A percentile compares a stretch with the other conserved stretches of the same genome.
These are phyloP conservation scores for Anguilla megastoma DNA, from an alignment of 2,797 vertebrate species.

Conservation along the genomic window DNA sequence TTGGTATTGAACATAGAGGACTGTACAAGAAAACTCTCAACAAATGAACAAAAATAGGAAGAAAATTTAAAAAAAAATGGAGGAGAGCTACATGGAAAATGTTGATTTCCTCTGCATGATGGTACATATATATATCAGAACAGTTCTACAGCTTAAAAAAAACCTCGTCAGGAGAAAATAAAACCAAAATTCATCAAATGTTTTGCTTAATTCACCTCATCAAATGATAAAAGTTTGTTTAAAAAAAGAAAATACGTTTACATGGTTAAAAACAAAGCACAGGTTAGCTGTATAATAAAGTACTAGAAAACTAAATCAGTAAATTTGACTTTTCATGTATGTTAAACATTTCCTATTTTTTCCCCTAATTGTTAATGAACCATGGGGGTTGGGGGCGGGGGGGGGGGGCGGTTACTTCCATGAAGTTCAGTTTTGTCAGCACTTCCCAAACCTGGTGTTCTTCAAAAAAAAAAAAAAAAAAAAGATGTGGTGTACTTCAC, in stretches of 20 bases:
- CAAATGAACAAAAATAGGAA: constrained; percentile 1
- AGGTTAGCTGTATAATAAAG: constrained; percentile 87
- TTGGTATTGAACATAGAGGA: constrained; percentile 60
- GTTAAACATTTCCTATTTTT: constrained; percentile 74
- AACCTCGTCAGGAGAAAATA: constrained; percentile 65
- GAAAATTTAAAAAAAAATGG: neutral
- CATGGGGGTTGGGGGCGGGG: constrained; percentile 76
- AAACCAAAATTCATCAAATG: constrained; percentile 66
- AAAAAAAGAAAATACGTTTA: constrained; percentile 77
- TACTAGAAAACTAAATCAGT: constrained; percentile 93
- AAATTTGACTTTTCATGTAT: constrained; percentile 70
- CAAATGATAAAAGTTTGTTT: constrained; percentile 77
- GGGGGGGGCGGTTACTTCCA: constrained; percentile 68
- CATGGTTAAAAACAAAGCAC: constrained; percentile 85
- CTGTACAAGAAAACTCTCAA: constrained; percentile 79
- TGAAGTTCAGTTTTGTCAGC: constrained; percentile 66
- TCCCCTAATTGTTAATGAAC: constrained; percentile 80
- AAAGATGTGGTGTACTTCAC: constrained; percentile 59
- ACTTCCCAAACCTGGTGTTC: constrained; percentile 63
- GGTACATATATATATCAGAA: constrained; percentile 77
- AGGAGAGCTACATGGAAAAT: constrained; percentile 33
- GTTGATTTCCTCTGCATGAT: constrained; percentile 78
- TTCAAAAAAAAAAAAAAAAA: constrained; percentile 43
- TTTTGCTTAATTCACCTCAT: constrained; percentile 75
- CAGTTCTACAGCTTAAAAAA: constrained; percentile 78